Evolutionary conservation across 2,888 invertebrate species (phyloP), one percentile per base, ranked within the genome.

Genomic region (Andrena praecox): DNA sequence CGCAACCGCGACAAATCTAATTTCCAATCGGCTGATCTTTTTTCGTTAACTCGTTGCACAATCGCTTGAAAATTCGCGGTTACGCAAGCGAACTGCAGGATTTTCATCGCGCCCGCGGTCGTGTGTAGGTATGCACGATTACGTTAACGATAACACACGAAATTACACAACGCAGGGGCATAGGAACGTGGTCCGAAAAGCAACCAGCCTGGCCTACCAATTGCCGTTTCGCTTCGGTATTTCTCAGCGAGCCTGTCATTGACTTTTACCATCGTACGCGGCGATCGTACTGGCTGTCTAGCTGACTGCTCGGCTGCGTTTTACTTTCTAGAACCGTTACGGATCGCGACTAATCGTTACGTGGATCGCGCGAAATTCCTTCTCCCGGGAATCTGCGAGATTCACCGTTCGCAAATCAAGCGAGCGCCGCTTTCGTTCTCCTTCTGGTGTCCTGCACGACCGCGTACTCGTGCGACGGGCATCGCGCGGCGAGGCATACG

Each of bases 281-380:
- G 8, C 24, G n/a, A n/a, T 59, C 35, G 50, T 16, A 35, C 50
- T 33, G 42, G 24, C 35, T 35, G 27, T 10, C 24, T 56, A 4
- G 24, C 42, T 56, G 52, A 27, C 52, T 35, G 24, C 12, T 12
- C 7, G 77, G n/a, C 42, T n/a, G 59, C 66, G 77, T 73, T 80
- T 81, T 84, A 85, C 85, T 85, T 84, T 84, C 85, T 85, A 82
- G 66, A 78, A 76, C 70, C 81, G 77, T 85, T 67, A 84, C 74
- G 81, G 75, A 72, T 68, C 73, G 66, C 64, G 56, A 35, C 63
- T 78, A 78, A 75, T 82, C 69, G 63, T 68, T 80, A n/a, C 67
- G 8, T 66, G 35, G 67, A 63, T 56, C 73, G 56, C 59, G 20
- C 42, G 50, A 70, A 69, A 64, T 71, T 69, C 70, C 24, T 8